Base-by-base conservation (phyloP, 2,888 invertebrate genomes). In the Acanthosepion esculentum region DNA sequence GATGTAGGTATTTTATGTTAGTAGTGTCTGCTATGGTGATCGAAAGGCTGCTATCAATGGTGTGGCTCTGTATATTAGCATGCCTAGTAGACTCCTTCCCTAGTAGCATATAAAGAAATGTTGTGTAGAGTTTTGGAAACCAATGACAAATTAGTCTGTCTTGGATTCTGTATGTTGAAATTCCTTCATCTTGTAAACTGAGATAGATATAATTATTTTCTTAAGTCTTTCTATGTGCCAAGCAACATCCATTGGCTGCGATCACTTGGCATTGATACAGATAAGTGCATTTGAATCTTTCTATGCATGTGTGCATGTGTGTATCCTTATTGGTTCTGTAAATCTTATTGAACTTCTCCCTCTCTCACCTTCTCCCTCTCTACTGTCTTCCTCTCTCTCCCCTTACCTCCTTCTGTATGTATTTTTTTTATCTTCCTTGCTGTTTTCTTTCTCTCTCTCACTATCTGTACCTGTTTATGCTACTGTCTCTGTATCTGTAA, bases 261-360 rank as follows among this genome's bases (percentile, higher is more conserved):
- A 78, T 78, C 78, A 78, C 78, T 78, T n/a, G 78, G 78, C n/a
- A 78, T 33, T 78, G n/a, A 78, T 78, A n/a, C 78, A 78, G 78
- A n/a, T n/a, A 78, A 78, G 78, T 78, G 15, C n/a, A 33, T 78
- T n/a, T 78, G 12, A n/a, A 4, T 78, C 78, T 78, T 15, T 33
- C n/a, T 78, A n/a, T 78, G 78, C n/a, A 33, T 78, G 78, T 12
- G 78, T n/a, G 78, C 78, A 33, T 78, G 78, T 33, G 33, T 78
- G 78, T n/a, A 78, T 78, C n/a, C n/a, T 78, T 78, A 78, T n/a
- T 78, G 78, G 12, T 78, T 78, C 78, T 33, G 78, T 18, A 78
- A 78, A 78, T n/a, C 78, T 78, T 78, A 78, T 78, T 33, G 78
- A 78, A 23, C 50, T 3, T 48, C 48, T 48, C 29, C 23, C 50